Base-by-base conservation (phyloP, 2,888 invertebrate species). In the Eremobia ochroleuca region DNA sequence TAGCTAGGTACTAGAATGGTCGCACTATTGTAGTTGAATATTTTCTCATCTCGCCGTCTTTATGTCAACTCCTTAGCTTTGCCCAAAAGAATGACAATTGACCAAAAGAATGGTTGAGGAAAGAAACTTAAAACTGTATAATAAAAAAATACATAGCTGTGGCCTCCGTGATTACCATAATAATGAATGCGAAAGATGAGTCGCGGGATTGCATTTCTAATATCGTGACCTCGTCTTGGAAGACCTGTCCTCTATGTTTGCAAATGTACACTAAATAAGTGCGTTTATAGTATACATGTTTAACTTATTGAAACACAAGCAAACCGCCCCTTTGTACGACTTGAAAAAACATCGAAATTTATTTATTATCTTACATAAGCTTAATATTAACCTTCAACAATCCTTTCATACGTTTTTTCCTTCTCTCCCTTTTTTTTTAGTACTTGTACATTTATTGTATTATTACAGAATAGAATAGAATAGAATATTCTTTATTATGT, bases 161-260 rank as follows among this genome's bases (percentile, higher is more conserved):
- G 40, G 58, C 69, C 58, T 52, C 18, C 21, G 31, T 15, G 15
- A 18, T n/a, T 66, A 52, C 15, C 34, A 28, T 21, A 15, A 28
- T 18, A 31, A 28, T 66, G 8, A 61, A 67, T 43, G n/a, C 21
- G 46, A 55, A 55, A 49, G 4, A 58, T 68, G 13, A 37, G 49
- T 46, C 21, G 15, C 15, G 62, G 37, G 46, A 52, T 55, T 61
- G 28, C 11, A 46, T 72, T 79, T 64, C 31, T 52, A n/a, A 79
- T 76, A 61, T 43, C 34, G 18, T 9, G 15, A 58, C 73, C n/a
- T 73, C 31, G n/a, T 69, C 21, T 34, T 18, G 21, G 0, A 58
- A 58, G 21, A 43, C 8, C 25, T 52, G 4, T n/a, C 25, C 13
- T 43, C 43, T 59, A 43, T 43, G 15, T 46, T 74, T 74, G n/a